Percentiles rank a stretch among this genome's conserved stretches.
phyloP scores from a whole-genome alignment of 2,797 vertebrate species.

The Anas capensis region DNA sequence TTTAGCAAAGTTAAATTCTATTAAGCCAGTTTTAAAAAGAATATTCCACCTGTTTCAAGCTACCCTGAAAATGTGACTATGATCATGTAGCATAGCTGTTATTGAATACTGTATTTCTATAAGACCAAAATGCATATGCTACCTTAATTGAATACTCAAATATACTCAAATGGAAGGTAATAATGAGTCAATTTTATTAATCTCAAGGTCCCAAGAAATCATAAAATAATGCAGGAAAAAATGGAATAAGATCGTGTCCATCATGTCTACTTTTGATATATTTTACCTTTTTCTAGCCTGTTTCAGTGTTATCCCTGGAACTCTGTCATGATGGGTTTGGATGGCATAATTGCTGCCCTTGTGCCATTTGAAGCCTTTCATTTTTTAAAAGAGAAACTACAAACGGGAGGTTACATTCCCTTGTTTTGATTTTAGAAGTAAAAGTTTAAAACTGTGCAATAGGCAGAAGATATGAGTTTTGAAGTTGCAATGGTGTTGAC shows the following conservation, averaged over 20 bases:
- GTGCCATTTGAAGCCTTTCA: slow-evolving; percentile 28
- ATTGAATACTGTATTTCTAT: background rate
- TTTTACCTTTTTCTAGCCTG: background rate
- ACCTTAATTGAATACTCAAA: background rate
- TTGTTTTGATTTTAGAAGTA: slow-evolving; percentile 51
- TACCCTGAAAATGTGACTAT: background rate
- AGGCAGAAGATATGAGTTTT: slow-evolving; percentile 33
- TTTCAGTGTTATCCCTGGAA: background rate
- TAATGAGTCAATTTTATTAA: background rate
- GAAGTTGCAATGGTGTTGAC: slow-evolving; percentile 5
- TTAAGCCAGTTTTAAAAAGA: background rate
- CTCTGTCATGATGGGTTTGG: background rate
- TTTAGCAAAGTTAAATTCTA: background rate
- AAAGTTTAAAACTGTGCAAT: slow-evolving; percentile 36
- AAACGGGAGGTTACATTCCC: background rate
- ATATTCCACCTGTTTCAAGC: background rate
- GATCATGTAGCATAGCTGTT: background rate
- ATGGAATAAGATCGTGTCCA: background rate
- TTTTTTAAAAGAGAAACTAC: slow-evolving; percentile 45
- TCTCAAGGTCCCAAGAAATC: accelerated
- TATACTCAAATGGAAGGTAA: background rate
- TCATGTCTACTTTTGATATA: background rate
- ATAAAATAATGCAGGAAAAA: background rate
- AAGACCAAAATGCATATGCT: background rate
- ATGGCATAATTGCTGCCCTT: slow-evolving; percentile 30